phyloP scores from a whole-genome alignment of 2,113 vertebrate genomes.

The Catharus bicknelli region DNA sequence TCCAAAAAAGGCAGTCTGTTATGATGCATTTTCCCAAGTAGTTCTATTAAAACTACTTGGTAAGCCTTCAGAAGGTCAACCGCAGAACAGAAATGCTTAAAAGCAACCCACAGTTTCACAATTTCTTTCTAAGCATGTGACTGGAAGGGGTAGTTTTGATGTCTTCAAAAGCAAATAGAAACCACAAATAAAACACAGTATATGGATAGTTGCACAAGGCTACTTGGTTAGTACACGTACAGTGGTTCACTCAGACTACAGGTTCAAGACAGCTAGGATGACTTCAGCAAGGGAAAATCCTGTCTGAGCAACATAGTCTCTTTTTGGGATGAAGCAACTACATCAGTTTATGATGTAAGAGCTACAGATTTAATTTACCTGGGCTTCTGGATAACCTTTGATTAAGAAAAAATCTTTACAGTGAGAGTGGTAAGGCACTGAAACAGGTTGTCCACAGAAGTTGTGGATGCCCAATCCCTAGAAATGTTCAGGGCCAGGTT shows the following conservation, averaged over 20 bases:
- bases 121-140: not conserved
- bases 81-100: not conserved
- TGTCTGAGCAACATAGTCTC: not conserved
- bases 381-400: not conserved
- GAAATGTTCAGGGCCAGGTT: not conserved
- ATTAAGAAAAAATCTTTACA: accelerated
- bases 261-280: not conserved
- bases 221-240: accelerated
- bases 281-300: not conserved
- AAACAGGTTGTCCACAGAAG: not conserved
- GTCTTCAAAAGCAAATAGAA: not conserved
- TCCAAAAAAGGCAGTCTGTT: not conserved
- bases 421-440: not conserved
- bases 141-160: not conserved
- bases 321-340: not conserved
- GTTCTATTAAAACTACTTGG: not conserved
- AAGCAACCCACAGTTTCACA: not conserved
- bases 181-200: not conserved
- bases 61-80: not conserved
- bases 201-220: not conserved
- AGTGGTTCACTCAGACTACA: not conserved
- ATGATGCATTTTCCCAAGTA: not conserved
- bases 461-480: accelerated
- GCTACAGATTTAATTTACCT: not conserved
- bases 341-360: not conserved